Evolutionary conservation across 2,888 invertebrate genomes (phyloP), one percentile per base, ranked within the genome.

Genomic region (Eurois occulta): DNA sequence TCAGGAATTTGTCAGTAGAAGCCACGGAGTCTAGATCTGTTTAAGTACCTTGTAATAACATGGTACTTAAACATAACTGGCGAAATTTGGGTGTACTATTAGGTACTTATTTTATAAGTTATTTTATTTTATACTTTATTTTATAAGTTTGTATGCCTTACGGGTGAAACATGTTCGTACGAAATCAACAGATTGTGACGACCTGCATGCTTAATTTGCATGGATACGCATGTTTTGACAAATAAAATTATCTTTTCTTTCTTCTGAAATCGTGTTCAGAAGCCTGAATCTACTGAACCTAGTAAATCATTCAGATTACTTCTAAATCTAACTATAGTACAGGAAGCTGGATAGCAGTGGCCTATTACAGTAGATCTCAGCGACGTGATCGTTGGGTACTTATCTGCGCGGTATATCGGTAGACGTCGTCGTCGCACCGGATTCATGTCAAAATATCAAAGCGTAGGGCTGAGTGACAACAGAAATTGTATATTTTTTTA

Each of bases 371-470:
- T 52, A 5, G 58, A 68, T 46, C 62, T 67, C 52, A 35, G 75
- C 52, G 28, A 77, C 38, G 46, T n/a, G 71, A 43, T 55, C 71
- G 16, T 46, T 0, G n/a, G 13, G 35, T 41, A 72, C 41, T 75
- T 75, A 86, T 86, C 83, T 68, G 64, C 24, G 72, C 35, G 55
- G 46, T 84, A 83, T 86, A 84, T 84, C 84, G 67, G 86, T 73
- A 58, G 32, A 4, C 62, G 60, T 60, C n/a, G n/a, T n/a, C 83
- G 78, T 38, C 84, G 58, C 24, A 4, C 43, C 28, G 43, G 78
- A 82, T 48, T 64, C 65, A 62, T 75, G 75, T 75, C 83, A 75
- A 58, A 4, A 43, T 70, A n/a, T 72, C 18, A 11, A 24, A 38
- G 46, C 21, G 10, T 41, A 85, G 86, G 86, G 83, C 16, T 84